Evolutionary conservation across 2,888 invertebrate genomes (phyloP).

Genomic region (Heliconius ismenius): DNA sequence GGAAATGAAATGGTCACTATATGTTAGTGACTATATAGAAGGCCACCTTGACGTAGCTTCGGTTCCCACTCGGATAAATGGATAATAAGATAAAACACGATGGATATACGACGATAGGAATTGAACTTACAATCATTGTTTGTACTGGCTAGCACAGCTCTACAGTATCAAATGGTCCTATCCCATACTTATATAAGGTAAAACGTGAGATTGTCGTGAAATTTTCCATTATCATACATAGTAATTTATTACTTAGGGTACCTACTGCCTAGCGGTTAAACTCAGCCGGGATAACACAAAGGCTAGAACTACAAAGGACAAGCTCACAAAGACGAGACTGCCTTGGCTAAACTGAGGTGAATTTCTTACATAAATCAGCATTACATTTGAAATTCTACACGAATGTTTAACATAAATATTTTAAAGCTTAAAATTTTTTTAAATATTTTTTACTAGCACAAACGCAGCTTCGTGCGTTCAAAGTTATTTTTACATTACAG

Average conservation of each 20-base stretch:
- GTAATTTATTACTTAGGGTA: slow-evolving; percentile 11
- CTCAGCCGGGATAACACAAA: slow-evolving; percentile 4
- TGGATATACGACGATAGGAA: too few relatives aligned
- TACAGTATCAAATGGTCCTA: too few relatives aligned
- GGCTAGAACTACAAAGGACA: slow-evolving; percentile 27
- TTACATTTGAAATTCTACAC: slow-evolving; percentile 13
- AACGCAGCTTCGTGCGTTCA: too few relatives aligned
- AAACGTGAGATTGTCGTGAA: neutral
- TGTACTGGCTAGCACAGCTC: neutral
- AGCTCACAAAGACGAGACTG: slow-evolving; percentile 15
- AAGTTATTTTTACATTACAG: too few relatives aligned
- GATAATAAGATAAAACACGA: too few relatives aligned
- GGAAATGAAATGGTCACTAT: too few relatives aligned
- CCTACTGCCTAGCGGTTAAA: slow-evolving; percentile 3
- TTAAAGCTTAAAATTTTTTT: neutral
- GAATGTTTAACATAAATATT: neutral
- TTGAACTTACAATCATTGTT: neutral
- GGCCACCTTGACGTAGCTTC: neutral
- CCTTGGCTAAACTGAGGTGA: slow-evolving; percentile 21
- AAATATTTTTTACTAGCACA: neutral
- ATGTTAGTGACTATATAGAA: too few relatives aligned
- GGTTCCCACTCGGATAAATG: neutral
- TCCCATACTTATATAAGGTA: too few relatives aligned
- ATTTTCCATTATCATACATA: slow-evolving; percentile 13
- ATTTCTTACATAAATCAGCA: slow-evolving; percentile 24